A percentile compares a stretch with the other conserved stretches of the same genome.
Conservation (phyloP, 2,888 invertebrate species). For the Chymomyza caudatula region DNA sequence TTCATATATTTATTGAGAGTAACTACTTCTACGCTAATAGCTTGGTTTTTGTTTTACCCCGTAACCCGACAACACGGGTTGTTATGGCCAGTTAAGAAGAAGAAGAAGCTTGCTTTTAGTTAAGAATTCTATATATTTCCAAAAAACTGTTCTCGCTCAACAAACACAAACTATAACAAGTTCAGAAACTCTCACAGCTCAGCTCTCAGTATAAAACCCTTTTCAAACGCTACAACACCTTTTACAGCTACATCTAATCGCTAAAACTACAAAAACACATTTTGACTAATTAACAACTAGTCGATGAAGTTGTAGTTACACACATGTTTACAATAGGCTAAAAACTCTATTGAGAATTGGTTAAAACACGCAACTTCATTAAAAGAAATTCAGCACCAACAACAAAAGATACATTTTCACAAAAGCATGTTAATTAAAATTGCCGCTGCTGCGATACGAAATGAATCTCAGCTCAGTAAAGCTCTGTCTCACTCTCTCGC, state of each 20-base stretch:
- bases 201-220: not conserved
- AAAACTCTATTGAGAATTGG: constrained; percentile 2
- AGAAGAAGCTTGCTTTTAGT: too few species aligned
- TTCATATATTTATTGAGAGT: too few species aligned
- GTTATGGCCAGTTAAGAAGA: too few species aligned
- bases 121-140: too few species aligned
- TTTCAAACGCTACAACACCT: not conserved
- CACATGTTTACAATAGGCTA: not conserved
- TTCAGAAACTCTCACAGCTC: not conserved
- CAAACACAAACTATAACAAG: not conserved
- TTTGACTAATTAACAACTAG: not conserved
- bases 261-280: not conserved
- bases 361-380: constrained; percentile 38
- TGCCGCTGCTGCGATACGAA: not conserved
- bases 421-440: constrained; percentile 58
- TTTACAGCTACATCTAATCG: not conserved
- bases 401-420: constrained; percentile 46
- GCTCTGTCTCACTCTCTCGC: constrained; percentile 7
- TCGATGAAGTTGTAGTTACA: not conserved
- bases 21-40: too few species aligned
- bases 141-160: too few species aligned
- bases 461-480: not conserved
- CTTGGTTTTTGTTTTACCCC: too few species aligned
- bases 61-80: too few species aligned
- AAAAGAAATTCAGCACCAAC: constrained; percentile 37